Evolutionary conservation across 2,113 vertebrate genomes (phyloP), one percentile per base, ranked within the genome.

Genomic region (Lepisosteus osseus): DNA sequence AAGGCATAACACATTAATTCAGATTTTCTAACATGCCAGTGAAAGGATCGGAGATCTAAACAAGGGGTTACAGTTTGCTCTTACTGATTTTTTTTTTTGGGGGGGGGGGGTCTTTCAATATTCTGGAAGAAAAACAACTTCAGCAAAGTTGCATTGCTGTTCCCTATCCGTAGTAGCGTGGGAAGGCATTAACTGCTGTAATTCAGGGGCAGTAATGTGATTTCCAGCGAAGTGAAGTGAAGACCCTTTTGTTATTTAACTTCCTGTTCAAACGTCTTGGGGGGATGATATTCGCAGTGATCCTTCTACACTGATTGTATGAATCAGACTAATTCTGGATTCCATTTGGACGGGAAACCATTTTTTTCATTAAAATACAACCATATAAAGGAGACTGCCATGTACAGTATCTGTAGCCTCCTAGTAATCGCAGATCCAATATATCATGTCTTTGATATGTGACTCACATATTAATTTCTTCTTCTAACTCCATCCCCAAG

Each of bases 211-310:
- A 11, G 11, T 45, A 44, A n/a, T 15, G 63, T 44, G 40, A 42
- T 65, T 65, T 65, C 63, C 40, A 41, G 17, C 41, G 3, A 65
- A 44, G 8, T 65, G 15, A 65, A 51, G 47, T 51, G 9, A 42
- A 42, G 40, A 40, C 40, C 63, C 62, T 42, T 66, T 47, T 66
- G 43, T 47, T 47, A 14, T 66, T 42, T 13, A 42, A 3, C 45
- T 15, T 47, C 64, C 64, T 66, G 64, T 66, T 65, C 63, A 65
- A 4, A 44, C 63, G 13, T 43, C 41, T 65, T 7, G 41, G 63
- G 12, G 3, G 42, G 15, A n/a, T 4, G 3, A 8, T 42, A 8
- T 6, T 3, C 40, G 41, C 62, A 65, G 8, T 65, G 62, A 65
- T 43, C 40, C 41, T 42, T 42, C 29, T 42, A 17, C 62, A 40